Evolutionary conservation across 1,140 invertebrate species (phyloP).

Genomic region (Cryptotermes secundus): DNA sequence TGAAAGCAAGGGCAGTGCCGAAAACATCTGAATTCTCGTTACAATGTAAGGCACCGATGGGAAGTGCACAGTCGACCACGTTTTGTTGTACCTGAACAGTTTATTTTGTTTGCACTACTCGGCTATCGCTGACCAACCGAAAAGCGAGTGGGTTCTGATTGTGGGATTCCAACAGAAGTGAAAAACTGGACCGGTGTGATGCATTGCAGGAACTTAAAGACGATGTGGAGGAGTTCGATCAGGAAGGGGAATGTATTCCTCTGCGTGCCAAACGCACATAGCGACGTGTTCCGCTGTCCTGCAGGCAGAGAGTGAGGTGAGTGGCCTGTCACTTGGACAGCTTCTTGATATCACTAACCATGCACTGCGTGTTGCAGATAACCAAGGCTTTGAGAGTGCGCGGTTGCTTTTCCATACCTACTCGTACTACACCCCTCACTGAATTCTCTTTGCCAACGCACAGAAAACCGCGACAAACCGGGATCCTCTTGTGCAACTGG

Average conservation of each 20-base stretch:
- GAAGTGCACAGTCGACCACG: neutral
- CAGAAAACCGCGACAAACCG: neutral
- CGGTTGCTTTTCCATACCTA: conserved; percentile 18
- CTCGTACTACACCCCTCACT: neutral
- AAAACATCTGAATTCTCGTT: too few relatives aligned
- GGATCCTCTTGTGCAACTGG: neutral
- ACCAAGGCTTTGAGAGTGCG: neutral
- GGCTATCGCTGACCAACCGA: neutral
- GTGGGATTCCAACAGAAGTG: neutral
- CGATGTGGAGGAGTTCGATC: neutral
- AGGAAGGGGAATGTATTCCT: conserved; percentile 54
- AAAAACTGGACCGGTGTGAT: conserved; percentile 30
- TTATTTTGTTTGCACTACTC: neutral
- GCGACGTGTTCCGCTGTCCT: neutral
- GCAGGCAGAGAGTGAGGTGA: conserved; percentile 25
- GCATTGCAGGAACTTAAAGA: conserved; percentile 50
- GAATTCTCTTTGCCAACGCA: neutral
- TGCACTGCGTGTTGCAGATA: neutral
- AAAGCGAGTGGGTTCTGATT: neutral
- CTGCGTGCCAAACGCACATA: conserved; percentile 41
- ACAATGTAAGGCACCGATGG: too few relatives aligned
- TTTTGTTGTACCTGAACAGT: neutral
- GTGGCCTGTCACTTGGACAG: neutral
- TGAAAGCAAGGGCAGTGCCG: too few relatives aligned
- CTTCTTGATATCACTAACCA: neutral